phyloP scores from a whole-genome alignment of 1,140 invertebrate genomes.

The Mizuhopecten yessoensis region DNA sequence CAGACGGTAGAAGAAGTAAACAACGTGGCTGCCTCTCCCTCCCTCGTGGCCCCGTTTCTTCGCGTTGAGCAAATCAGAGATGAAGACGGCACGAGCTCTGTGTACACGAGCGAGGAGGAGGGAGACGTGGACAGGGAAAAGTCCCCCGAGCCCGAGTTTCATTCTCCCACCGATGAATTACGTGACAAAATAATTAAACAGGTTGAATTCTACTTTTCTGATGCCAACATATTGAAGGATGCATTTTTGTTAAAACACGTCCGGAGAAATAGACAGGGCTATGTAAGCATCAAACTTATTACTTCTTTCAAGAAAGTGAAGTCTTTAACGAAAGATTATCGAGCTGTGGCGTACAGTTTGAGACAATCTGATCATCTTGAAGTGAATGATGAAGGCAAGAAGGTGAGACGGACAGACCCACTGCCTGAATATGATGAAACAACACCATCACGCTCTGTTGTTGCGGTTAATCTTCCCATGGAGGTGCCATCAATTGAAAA shows the following conservation, averaged over 20 bases:
- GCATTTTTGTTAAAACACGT: conserved; percentile 97
- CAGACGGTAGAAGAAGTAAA: conserved; percentile 63
- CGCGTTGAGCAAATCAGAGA: conserved; percentile 78
- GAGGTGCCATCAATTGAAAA: conserved; percentile 93
- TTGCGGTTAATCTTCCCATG: conserved; percentile 93
- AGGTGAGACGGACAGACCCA: conserved; percentile 92
- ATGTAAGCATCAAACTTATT: conserved; percentile 96
- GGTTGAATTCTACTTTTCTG: conserved; percentile 93
- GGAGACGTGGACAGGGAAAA: conserved; percentile 70
- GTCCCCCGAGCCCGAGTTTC: conserved; percentile 70
- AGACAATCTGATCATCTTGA: conserved; percentile 91
- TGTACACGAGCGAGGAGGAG: conserved; percentile 79
- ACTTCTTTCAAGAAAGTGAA: conserved; percentile 92
- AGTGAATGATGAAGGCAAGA: conserved; percentile 95
- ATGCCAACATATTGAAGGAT: conserved; percentile 96
- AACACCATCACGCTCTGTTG: conserved; percentile 92
- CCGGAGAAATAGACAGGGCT: conserved; percentile 96
- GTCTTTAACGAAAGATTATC: conserved; percentile 94
- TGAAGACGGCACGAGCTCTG: conserved; percentile 67
- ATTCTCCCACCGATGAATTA: conserved; percentile 78
- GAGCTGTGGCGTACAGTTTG: conserved; percentile 93
- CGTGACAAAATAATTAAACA: conserved; percentile 80
- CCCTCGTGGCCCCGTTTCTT: conserved; percentile 59
- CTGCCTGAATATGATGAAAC: conserved; percentile 95
- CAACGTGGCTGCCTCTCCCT: conserved; percentile 56